Evolutionary conservation across 2,888 invertebrate genomes (phyloP).

Genomic region (Stenurella melanura): DNA sequence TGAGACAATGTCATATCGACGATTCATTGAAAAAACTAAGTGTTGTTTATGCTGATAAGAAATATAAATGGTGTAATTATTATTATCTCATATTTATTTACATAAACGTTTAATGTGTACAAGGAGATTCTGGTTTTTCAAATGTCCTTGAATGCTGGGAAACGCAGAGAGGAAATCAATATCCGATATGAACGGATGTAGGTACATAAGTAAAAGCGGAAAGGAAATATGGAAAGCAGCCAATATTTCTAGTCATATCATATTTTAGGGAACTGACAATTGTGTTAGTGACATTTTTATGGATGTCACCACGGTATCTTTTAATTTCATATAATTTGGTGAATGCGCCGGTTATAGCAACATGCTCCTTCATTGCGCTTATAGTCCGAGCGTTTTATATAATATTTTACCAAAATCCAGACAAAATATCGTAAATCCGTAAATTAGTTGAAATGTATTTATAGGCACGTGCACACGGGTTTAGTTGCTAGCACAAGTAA

Average conservation of each 20-base stretch:
- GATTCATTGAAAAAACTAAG: slow-evolving; percentile 13
- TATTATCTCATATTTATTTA: slow-evolving; percentile 20
- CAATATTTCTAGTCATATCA: neutral
- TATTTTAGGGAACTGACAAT: neutral
- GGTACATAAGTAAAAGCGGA: neutral
- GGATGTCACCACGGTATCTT: too few relatives aligned
- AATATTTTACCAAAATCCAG: too few relatives aligned
- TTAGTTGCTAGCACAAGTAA: too few relatives aligned
- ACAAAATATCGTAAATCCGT: too few relatives aligned
- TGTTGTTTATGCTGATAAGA: neutral
- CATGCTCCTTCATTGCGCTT: too few relatives aligned
- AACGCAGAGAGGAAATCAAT: slow-evolving; percentile 25
- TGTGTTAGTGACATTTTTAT: too few relatives aligned
- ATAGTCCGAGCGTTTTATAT: too few relatives aligned
- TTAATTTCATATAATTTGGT: neutral
- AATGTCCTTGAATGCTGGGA: slow-evolving; percentile 21
- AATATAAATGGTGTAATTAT: slow-evolving; percentile 8
- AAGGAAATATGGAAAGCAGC: neutral
- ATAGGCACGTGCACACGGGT: too few relatives aligned
- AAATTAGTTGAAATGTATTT: too few relatives aligned
- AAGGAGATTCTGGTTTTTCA: slow-evolving; percentile 11
- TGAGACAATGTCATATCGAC: neutral
- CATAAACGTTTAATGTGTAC: neutral
- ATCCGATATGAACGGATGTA: slow-evolving; percentile 13
- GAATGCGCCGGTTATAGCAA: neutral